Percentiles rank a stretch among this genome's conserved stretches.
Conservation (phyloP, 2,888 invertebrate genomes). For the Sesia bembeciformis region DNA sequence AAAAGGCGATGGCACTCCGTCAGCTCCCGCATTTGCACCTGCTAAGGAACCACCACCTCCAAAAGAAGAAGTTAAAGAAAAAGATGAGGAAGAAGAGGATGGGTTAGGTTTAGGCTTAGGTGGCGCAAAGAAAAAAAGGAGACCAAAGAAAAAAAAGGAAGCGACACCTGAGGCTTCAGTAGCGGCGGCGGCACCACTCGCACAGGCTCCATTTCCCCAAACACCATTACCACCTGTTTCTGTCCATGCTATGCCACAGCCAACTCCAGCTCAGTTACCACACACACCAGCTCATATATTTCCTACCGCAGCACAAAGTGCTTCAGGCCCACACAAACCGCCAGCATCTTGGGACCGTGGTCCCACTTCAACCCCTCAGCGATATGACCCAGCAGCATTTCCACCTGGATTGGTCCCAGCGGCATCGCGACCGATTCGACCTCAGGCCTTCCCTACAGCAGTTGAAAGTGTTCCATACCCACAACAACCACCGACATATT, state of each 20-base stretch:
- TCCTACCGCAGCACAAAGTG: background rate
- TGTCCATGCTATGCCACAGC: background rate
- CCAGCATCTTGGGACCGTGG: conserved; percentile 3
- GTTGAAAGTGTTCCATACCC: background rate
- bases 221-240: background rate
- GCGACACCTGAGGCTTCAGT: background rate
- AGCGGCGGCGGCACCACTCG: background rate
- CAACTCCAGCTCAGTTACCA: background rate
- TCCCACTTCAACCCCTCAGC: conserved; percentile 4
- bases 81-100: conserved; percentile 6
- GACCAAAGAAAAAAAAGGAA: conserved; percentile 23
- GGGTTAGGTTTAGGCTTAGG: conserved; percentile 9
- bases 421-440: background rate
- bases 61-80: background rate
- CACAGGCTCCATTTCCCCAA: background rate
- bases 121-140: conserved; percentile 16
- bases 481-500: background rate
- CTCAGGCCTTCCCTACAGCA: background rate
- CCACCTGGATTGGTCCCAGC: background rate
- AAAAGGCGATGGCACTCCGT: background rate
- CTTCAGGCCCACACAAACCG: background rate
- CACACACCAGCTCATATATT: background rate
- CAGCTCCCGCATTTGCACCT: background rate
- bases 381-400: no score
- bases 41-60: background rate